These are phyloP conservation scores for Volucella inanis DNA, from an alignment of 2,888 invertebrate species.

Conservation along the genomic window DNA sequence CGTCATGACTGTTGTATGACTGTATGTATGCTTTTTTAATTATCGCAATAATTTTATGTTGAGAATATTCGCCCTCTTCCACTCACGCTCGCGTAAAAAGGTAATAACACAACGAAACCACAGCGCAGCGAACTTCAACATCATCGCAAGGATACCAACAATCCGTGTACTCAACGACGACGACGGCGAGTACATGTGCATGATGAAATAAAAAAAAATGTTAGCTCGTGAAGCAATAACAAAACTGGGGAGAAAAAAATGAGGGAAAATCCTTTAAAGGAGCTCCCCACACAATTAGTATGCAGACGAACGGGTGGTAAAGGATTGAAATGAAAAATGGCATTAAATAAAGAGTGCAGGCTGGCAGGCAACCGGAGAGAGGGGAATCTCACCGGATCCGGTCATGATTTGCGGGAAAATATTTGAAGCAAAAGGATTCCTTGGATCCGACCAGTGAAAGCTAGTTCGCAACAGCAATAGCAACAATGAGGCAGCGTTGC, in stretches of 20 bases:
- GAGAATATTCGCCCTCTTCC: slow-evolving; percentile 48
- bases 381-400: slow-evolving; percentile 22
- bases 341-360: slow-evolving; percentile 44
- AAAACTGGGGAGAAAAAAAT: slow-evolving; percentile 27
- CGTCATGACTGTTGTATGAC: background rate
- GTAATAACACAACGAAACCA: slow-evolving; percentile 68
- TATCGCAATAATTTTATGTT: slow-evolving; percentile 74
- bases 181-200: background rate
- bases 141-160: slow-evolving; percentile 53
- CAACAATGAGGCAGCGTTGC: too few relatives aligned
- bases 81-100: slow-evolving; percentile 59
- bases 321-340: slow-evolving; percentile 74
- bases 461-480: slow-evolving; percentile 13
- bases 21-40: slow-evolving; percentile 65
- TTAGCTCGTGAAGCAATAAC: background rate
- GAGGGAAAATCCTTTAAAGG: slow-evolving; percentile 60
- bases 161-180: background rate
- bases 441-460: slow-evolving; percentile 11
- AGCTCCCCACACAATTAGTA: slow-evolving; percentile 71
- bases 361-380: slow-evolving; percentile 11
- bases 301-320: slow-evolving; percentile 68
- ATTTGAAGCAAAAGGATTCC: slow-evolving; percentile 30
- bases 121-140: slow-evolving; percentile 56
- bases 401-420: slow-evolving; percentile 68
- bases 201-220: too few relatives aligned